Base-by-base conservation (phyloP, 2,797 vertebrate genomes). In the Sitta carolinensis region DNA sequence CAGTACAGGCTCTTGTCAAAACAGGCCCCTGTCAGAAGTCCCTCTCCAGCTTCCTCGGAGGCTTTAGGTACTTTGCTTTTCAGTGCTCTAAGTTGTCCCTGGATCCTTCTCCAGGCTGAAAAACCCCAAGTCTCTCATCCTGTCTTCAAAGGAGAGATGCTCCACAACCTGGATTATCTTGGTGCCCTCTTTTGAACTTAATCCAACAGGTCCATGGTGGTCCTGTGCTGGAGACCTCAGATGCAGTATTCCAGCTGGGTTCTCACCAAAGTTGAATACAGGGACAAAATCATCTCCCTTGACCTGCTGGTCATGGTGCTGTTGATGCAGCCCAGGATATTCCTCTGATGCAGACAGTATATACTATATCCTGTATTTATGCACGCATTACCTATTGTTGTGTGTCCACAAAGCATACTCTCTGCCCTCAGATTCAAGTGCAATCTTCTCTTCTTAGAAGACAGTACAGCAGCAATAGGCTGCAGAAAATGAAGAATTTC, bases 361-460 rank as follows among this genome's bases (percentile, higher is more conserved):
- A 36, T n/a, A 4, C 17, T 13, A 4, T 23, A 36, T 75, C 4
- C 47, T 48, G 0, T 15, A 73, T 48, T 13, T 36, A 2, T 29
- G 17, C 1, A 0, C 22, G 1, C 15, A 3, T n/a, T 7, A 6
- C 7, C 34, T 26, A 1, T n/a, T 34, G 40, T 16, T n/a, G 23
- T 19, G 62, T 25, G 70, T 58, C 62, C 22, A 2, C 38, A 19
- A n/a, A 32, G 29, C 0, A 2, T 21, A 2, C 32, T 43, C 13
- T 2, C 27, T 55, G 43, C 74, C 73, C 50, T 36, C 6, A 6
- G 51, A 17, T 21, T 7, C 62, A 64, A 66, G 50, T 13, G 30
- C n/a, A 4, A 0, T 9, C 52, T 86, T 40, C 40, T 38, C 42
- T 48, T 63, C 55, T 40, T n/a, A 16, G 30, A 50, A 66, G 50